phyloP scores from a whole-genome alignment of 1,140 invertebrate species.

The Panagrolaimus sp. region DNA sequence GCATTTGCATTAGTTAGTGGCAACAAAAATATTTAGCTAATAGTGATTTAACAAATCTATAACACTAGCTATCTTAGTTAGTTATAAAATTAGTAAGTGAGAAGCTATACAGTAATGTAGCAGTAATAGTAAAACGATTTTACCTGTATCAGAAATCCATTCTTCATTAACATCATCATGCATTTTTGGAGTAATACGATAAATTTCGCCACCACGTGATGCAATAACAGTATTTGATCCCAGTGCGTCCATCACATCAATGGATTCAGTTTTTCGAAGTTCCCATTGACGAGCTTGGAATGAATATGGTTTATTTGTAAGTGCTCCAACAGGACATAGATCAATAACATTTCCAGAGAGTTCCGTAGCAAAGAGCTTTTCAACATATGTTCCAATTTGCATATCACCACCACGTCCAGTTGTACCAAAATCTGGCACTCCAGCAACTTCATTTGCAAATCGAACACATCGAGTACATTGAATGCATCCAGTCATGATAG shows the following conservation, averaged over 20 bases:
- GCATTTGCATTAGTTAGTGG: no score
- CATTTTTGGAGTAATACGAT: conserved; percentile 84
- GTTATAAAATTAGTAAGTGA: no score
- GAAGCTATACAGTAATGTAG: no score
- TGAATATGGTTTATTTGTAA: conserved; percentile 91
- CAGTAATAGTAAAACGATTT: no score
- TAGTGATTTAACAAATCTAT: no score
- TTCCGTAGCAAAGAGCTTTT: conserved; percentile 94
- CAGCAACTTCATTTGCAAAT: conserved; percentile 69
- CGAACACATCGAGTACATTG: conserved; percentile 97
- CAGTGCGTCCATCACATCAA: conserved; percentile 92
- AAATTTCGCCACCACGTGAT: conserved; percentile 86
- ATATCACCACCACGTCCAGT: conserved; percentile 56
- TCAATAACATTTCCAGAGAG: conserved; percentile 97
- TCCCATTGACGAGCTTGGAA: conserved; percentile 65
- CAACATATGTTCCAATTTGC: conserved; percentile 91
- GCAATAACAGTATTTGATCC: conserved; percentile 94
- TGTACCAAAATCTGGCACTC: conserved; percentile 85
- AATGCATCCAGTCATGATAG: conserved; percentile 99
- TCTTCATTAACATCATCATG: conserved; percentile 98
- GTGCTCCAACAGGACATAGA: conserved; percentile 93
- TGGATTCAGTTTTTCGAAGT: conserved; percentile 73
- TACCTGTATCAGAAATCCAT: conserved; percentile 96
- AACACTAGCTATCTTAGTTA: no score
- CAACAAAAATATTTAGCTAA: no score